phyloP scores from a whole-genome alignment of 2,888 invertebrate species.

The Vanessa cardui region DNA sequence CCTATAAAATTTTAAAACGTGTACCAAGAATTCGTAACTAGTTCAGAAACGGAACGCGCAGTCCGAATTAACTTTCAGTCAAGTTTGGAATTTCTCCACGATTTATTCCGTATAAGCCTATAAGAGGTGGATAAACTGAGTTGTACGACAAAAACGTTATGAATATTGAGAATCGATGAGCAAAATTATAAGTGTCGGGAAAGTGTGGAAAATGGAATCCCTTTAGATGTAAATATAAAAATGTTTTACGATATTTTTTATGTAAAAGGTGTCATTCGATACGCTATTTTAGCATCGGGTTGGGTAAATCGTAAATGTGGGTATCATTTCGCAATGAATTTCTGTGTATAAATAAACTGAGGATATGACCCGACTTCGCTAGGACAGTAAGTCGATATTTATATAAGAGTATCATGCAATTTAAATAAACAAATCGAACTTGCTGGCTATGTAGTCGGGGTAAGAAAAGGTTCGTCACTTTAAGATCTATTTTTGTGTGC shows the following conservation, averaged over 20 bases:
- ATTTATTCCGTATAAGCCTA: background rate
- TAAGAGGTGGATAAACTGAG: background rate
- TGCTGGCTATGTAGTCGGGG: no score
- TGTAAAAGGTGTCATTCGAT: slow-evolving; percentile 12
- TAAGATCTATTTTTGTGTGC: no score
- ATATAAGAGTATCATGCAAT: no score
- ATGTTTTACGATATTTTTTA: slow-evolving; percentile 28
- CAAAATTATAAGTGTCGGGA: slow-evolving; percentile 31
- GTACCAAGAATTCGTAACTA: slow-evolving; percentile 25
- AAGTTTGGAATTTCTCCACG: background rate
- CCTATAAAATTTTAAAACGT: slow-evolving; percentile 21
- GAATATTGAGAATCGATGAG: slow-evolving; percentile 4
- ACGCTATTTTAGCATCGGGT: background rate
- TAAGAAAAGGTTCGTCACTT: no score
- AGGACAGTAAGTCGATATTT: no score
- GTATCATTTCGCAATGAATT: background rate
- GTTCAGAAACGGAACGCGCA: slow-evolving; percentile 12
- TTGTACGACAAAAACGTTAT: slow-evolving; percentile 3
- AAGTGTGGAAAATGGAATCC: slow-evolving; percentile 29
- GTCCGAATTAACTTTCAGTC: slow-evolving; percentile 17
- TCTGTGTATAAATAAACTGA: background rate
- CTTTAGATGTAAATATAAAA: slow-evolving; percentile 30
- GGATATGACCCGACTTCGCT: no score
- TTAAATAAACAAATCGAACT: no score
- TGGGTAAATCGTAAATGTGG: slow-evolving; percentile 7